These are phyloP conservation scores for Xylocampa areola DNA, from an alignment of 2,888 invertebrate species.

Conservation along the genomic window DNA sequence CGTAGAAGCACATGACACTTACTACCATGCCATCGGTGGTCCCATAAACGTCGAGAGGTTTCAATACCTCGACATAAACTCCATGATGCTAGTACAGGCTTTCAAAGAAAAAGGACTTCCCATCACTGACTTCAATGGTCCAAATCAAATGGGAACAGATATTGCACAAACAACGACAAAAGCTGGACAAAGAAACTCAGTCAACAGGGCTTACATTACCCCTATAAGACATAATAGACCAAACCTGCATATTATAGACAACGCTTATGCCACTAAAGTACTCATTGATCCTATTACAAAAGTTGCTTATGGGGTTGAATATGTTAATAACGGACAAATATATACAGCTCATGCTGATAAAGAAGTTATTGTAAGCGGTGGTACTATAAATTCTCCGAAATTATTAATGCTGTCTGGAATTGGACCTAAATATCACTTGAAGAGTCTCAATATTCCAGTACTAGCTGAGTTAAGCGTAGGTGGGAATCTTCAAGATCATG, in stretches of 20 bases:
- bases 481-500: conserved; percentile 93
- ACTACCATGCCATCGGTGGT: conserved; percentile 91
- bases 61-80: conserved; percentile 90
- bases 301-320: conserved; percentile 81
- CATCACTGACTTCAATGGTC: conserved; percentile 90
- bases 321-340: conserved; percentile 79
- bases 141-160: conserved; percentile 90
- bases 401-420: conserved; percentile 92
- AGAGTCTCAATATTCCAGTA: conserved; percentile 86
- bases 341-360: conserved; percentile 85
- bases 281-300: conserved; percentile 90
- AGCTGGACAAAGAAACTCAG: conserved; percentile 90
- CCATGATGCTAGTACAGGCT: conserved; percentile 88
- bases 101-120: conserved; percentile 91
- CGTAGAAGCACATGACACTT: conserved; percentile 84
- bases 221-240: conserved; percentile 89
- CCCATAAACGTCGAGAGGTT: conserved; percentile 91
- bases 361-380: conserved; percentile 91
- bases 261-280: conserved; percentile 88
- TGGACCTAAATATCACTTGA: conserved; percentile 89
- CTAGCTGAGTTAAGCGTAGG: conserved; percentile 92
- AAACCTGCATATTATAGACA: conserved; percentile 87
- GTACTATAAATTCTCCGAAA: conserved; percentile 91
- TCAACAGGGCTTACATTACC: conserved; percentile 91
- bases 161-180: conserved; percentile 91